A percentile compares a stretch with the other conserved stretches of the same genome.
phyloP scores from a whole-genome alignment of 2,113 vertebrate species.

The Irena cyanogastra region DNA sequence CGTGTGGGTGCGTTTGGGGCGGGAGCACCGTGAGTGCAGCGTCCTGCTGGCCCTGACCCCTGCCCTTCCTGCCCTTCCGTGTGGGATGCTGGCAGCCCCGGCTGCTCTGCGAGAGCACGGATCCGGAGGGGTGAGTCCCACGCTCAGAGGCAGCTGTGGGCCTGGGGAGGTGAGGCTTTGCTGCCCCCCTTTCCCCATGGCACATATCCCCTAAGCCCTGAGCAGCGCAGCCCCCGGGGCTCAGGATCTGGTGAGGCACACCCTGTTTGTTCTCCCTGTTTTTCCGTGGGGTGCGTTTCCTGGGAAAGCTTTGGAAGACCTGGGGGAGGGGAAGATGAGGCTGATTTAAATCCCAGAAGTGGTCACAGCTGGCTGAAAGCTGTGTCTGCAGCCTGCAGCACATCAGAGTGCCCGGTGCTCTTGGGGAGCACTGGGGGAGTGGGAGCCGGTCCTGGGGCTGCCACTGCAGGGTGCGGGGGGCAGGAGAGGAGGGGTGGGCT shows the following conservation, averaged over 20 bases:
- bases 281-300: neutral
- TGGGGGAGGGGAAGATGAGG: neutral
- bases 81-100: neutral
- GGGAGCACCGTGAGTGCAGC: neutral
- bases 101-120: neutral
- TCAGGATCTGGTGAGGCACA: neutral
- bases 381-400: neutral
- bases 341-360: neutral
- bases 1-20: neutral
- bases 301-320: neutral
- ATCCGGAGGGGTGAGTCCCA: neutral
- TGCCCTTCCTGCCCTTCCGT: neutral
- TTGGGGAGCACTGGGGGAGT: neutral
- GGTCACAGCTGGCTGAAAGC: slow-evolving; percentile 12
- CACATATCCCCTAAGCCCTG: neutral
- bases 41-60: neutral
- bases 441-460: neutral
- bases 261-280: neutral
- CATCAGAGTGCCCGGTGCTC: neutral
- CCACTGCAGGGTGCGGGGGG: neutral
- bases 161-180: neutral
- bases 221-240: neutral
- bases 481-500: neutral
- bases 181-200: neutral
- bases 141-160: neutral